phyloP scores from a whole-genome alignment of 1,140 invertebrate species.

The Andricus grossulariae region DNA sequence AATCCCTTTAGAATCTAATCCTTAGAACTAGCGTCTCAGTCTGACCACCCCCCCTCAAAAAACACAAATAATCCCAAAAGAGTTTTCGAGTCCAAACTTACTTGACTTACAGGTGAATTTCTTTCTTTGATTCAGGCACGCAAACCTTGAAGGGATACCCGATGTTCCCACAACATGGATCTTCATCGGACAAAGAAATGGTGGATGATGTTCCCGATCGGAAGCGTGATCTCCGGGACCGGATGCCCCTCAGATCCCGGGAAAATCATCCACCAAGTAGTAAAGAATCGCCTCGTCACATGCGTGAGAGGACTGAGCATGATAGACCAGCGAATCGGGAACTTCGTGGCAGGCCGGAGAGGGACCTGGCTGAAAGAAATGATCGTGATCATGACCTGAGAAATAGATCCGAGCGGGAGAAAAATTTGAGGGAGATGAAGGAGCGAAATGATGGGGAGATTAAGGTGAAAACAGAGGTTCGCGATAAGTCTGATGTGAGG shows the following conservation, averaged over 20 bases:
- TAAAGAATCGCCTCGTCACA: conserved; percentile 64
- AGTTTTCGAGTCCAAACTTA: not conserved
- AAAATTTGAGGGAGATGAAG: conserved; percentile 62
- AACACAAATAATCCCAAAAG: too few species aligned
- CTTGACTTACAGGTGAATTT: not conserved
- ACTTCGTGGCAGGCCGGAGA: conserved; percentile 53
- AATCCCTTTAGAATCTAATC: too few species aligned
- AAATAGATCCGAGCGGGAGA: conserved; percentile 61
- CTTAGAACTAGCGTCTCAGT: too few species aligned
- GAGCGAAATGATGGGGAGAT: conserved; percentile 56
- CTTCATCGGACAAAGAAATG: conserved; percentile 73
- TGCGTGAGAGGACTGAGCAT: conserved; percentile 62
- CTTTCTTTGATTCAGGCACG: conserved; percentile 62
- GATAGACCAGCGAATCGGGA: conserved; percentile 55
- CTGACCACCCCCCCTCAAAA: too few species aligned
- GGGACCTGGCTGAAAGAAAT: conserved; percentile 48
- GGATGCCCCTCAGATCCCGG: conserved; percentile 69
- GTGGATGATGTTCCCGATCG: conserved; percentile 68
- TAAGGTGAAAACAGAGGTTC: conserved; percentile 53
- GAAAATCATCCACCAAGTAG: conserved; percentile 69
- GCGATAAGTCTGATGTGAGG: conserved; percentile 58
- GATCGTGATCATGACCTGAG: conserved; percentile 56
- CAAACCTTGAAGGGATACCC: conserved; percentile 75
- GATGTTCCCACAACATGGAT: conserved; percentile 73
- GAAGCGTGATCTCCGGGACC: conserved; percentile 62